These are phyloP conservation scores for Arctopsyche grandis DNA, from an alignment of 1,140 invertebrate genomes.

Conservation along the genomic window DNA sequence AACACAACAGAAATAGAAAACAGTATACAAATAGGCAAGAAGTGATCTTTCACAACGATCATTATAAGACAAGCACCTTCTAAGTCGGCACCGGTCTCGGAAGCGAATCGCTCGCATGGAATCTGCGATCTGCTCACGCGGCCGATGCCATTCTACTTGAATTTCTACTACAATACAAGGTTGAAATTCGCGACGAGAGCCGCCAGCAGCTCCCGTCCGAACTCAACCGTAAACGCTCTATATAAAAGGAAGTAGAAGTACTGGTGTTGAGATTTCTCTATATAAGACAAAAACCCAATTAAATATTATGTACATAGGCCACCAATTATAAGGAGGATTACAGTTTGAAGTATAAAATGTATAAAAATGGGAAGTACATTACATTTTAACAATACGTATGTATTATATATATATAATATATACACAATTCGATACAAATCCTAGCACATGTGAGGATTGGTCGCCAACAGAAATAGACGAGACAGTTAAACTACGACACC, in stretches of 20 bases:
- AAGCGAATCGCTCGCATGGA: no score
- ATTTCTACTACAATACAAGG: neutral
- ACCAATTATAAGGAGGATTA: slow-evolving; percentile 39
- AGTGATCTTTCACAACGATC: no score
- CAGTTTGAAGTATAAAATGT: slow-evolving; percentile 41
- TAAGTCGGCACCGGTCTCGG: no score
- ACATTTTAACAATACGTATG: slow-evolving; percentile 6
- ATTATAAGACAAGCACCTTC: no score
- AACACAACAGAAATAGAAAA: no score
- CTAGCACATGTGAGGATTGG: slow-evolving; percentile 11
- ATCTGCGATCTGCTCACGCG: no score
- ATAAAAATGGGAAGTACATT: slow-evolving; percentile 44
- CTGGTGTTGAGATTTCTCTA: neutral
- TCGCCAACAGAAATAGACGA: neutral
- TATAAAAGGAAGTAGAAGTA: slow-evolving; percentile 20
- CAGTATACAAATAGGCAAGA: no score
- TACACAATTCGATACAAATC: slow-evolving; percentile 1
- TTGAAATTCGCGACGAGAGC: neutral
- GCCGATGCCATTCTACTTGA: no score
- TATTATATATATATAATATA: neutral
- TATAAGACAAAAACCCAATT: slow-evolving; percentile 20
- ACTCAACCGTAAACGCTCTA: slow-evolving; percentile 6
- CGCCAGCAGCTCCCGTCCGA: slow-evolving; percentile 8
- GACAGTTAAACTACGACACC: neutral
- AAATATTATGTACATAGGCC: slow-evolving; percentile 42